Evolutionary conservation across 2,797 vertebrate genomes (phyloP), one percentile per base, ranked within the genome.

Genomic region (Myotis planiceps): DNA sequence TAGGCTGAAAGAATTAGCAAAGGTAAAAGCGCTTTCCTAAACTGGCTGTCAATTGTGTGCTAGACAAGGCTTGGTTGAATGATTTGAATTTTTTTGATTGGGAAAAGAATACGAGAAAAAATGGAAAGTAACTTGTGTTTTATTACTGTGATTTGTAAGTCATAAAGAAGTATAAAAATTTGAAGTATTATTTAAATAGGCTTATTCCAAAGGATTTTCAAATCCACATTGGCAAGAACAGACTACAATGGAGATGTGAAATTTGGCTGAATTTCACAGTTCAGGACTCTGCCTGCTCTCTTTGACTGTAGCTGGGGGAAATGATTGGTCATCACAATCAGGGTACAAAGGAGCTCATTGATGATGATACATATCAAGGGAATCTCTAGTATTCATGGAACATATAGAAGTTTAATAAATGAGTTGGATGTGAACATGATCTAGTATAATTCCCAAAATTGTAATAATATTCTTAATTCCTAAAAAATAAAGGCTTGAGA

Each of bases 1-100:
- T 53, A 96, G 32, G 23, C 32, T 78, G 53, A 96, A 82, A 89
- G 39, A n/a, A 47, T 74, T 66, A 69, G 71, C n/a, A 88, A 88
- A 76, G 71, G 19, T 39, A 53, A 81, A 94, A 34, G 25, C 49
- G 63, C 34, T 90, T 84, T 92, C 87, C 65, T 93, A 91, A 96
- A 86, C 45, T 66, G 39, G 18, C 9, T 89, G 45, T 85, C 74
- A 82, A 27, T 71, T 89, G 23, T 97, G 21, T 69, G 29, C 79
- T 32, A 90, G 63, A 55, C 2, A 95, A 58, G 10, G 42, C 42
- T 42, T 2, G 9, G 42, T 65, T 92, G 96, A 94, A 60, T 47
- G 72, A 90, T 84, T 49, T 82, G 49, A 88, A 82, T 53, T 34
- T 78, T 94, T 96, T 58, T 74, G 45, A 94, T 25, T 9, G 27